These are phyloP conservation scores for Megastigmus dorsalis DNA, from an alignment of 2,888 invertebrate genomes.

Conservation along the genomic window DNA sequence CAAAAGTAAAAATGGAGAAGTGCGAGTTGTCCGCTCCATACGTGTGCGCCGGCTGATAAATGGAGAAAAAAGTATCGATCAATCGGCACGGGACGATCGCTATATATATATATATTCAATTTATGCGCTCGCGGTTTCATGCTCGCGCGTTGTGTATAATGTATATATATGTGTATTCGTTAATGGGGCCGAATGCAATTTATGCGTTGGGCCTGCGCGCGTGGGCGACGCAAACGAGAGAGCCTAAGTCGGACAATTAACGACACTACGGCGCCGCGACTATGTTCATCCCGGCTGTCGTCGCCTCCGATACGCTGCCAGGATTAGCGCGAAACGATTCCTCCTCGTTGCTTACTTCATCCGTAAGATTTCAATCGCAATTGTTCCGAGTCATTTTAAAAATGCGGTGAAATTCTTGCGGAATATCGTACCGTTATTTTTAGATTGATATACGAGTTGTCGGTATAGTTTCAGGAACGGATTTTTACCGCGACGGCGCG, in stretches of 20 bases:
- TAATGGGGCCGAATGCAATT: slow-evolving; percentile 32
- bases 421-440: too few species aligned
- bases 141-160: neutral
- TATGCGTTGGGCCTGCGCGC: slow-evolving; percentile 26
- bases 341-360: neutral
- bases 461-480: too few species aligned
- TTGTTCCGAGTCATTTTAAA: neutral
- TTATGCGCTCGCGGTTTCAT: slow-evolving; percentile 32
- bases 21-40: neutral
- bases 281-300: too few species aligned
- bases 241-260: slow-evolving; percentile 56
- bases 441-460: too few species aligned
- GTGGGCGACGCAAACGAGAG: slow-evolving; percentile 59
- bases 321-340: slow-evolving; percentile 24
- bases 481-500: too few species aligned
- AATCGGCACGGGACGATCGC: neutral
- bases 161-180: neutral
- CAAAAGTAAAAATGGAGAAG: neutral
- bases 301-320: neutral
- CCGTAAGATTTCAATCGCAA: neutral
- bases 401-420: too few species aligned
- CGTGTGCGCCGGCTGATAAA: neutral
- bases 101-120: too few species aligned
- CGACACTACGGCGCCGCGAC: slow-evolving; percentile 46
- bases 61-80: slow-evolving; percentile 17